Base-by-base conservation (phyloP, 1,140 invertebrate genomes). In the Drosophila takahashii region DNA sequence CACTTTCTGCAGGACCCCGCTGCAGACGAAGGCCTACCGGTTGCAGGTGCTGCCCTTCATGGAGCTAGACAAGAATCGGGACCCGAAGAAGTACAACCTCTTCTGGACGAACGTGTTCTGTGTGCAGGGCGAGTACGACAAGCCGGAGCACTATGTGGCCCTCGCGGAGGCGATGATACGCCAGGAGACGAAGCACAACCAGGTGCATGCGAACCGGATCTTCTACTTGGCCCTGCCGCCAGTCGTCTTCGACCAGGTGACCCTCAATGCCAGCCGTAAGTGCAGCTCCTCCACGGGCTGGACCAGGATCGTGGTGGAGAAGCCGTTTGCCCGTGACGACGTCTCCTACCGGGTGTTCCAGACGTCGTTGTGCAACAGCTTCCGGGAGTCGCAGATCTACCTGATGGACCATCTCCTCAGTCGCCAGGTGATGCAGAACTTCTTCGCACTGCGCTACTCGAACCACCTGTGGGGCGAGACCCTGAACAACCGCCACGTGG, bases 311-410 rank as follows among this genome's bases (percentile, higher is more conserved):
- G 37, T 89, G 2, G 13, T 89, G 13, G 84, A 89, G 61, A 89
- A 90, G 45, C 84, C 84, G 0, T 89, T 89, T 7, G 84, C 37
- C 0, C 36, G 80, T 3, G 87, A 74, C 32, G 85, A 89, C 11
- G 0, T 75, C 3, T 67, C 80, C 1, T 89, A 69, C 22, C 42
- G 37, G 9, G 16, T 32, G 9, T 89, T 52, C 7, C 84, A 89
- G 51, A 53, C 65, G 1, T 42, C 57, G 5, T 77, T 89, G 2
- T 84, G 85, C 32, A 78, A 74, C 37, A 59, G 47, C 6, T 89
- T 78, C 13, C 79, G 69, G 65, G 84, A 89, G 65, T 75, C 85
- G 0, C 79, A 89, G 42, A 89, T 89, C 47, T 89, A 66, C 18
- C 60, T 89, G 58, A 89, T 90, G 9, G 84, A 89, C 27, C 84